A percentile compares a stretch with the other conserved stretches of the same genome.
These are phyloP conservation scores for Magallana nippona DNA, from an alignment of 2,888 invertebrate genomes.

Conservation along the genomic window DNA sequence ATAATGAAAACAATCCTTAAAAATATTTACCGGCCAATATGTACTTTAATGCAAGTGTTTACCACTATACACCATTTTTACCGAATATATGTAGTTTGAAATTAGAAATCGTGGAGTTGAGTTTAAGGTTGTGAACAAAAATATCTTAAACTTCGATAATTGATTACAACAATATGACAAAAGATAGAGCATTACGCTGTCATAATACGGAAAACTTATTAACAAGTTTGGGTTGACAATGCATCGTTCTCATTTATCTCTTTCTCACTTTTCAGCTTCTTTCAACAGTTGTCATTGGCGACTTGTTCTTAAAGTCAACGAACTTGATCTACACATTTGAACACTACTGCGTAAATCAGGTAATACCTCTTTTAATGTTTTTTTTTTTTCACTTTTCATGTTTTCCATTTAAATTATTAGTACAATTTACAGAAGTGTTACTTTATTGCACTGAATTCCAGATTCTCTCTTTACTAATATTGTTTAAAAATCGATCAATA, in stretches of 20 bases:
- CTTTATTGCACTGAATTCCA: too few relatives aligned
- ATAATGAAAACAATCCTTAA: too few relatives aligned
- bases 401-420: background rate
- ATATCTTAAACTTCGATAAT: too few relatives aligned
- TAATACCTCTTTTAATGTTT: slow-evolving; percentile 58
- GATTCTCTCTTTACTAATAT: background rate
- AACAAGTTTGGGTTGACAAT: background rate
- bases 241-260: slow-evolving; percentile 14
- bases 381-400: background rate
- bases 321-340: slow-evolving; percentile 97
- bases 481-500: background rate
- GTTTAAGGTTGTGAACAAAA: too few relatives aligned
- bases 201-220: background rate
- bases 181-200: background rate
- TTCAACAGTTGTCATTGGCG: slow-evolving; percentile 93
- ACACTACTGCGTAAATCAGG: slow-evolving; percentile 93
- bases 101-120: too few relatives aligned
- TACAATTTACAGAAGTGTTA: background rate
- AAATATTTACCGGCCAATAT: too few relatives aligned
- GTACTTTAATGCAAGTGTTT: too few relatives aligned
- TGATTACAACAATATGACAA: too few relatives aligned
- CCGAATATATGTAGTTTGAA: too few relatives aligned
- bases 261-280: slow-evolving; percentile 83
- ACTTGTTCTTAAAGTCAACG: slow-evolving; percentile 90
- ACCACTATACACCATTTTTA: too few relatives aligned